Base-by-base conservation (phyloP, 2,888 invertebrate species). In the Drosophila prostipennis region DNA sequence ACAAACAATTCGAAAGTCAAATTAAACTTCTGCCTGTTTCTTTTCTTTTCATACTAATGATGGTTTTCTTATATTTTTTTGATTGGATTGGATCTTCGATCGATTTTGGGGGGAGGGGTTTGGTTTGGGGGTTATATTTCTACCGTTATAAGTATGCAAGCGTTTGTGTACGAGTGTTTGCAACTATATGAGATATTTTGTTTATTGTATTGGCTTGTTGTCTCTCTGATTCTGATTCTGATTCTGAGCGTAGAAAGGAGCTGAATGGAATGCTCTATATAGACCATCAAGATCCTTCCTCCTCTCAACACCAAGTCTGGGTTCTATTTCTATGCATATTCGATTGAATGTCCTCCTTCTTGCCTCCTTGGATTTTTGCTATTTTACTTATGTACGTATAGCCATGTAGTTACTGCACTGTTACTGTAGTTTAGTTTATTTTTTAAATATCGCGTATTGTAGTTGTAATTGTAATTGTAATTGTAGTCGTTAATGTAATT, bases 401-500 rank as follows among this genome's bases (percentile, higher is more conserved):
- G 51, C 34, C 23, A 46, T 46, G 63, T 61, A 69, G 67, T 40
- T 55, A 49, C 58, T 56, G 65, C 56, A 49, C 45, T 53, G 45
- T 48, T 58, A 49, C 34, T 71, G 60, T 71, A 55, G 48, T 71
- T 48, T 55, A 55, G 75, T 70, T 70, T 75, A 74, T 64, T 72
- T 55, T 74, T 74, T 72, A 67, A 49, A 59, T 68, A 68, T 68
- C 72, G 68, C 52, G 42, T 58, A 59, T 52, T 67, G 45, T 46
- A 43, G 7, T 29, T 29, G 29, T 29, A 42, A 42, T 42, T 65
- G 49, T 56, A 48, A 60, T 55, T 46, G 51, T 67, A 29, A 52
- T 52, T 67, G 46, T 57, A 58, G 52, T 53, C 71, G 58, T 82
- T 77, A 82, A 55, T 80, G 80, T 80, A 37, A 42, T 72, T 63